Evolutionary conservation across 2,888 invertebrate genomes (phyloP).

Genomic region (Lepidocyrtinus sp.): DNA sequence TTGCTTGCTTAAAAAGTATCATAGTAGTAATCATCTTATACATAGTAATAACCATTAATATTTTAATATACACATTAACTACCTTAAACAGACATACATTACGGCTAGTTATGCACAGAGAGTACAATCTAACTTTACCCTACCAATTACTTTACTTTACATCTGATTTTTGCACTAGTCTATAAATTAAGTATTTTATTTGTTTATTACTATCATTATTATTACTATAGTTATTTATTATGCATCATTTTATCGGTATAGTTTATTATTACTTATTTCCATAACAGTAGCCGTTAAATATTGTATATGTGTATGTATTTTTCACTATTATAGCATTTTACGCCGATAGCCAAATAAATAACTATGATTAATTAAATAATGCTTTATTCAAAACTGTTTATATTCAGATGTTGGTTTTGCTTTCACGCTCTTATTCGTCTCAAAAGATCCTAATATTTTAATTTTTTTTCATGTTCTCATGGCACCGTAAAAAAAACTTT

Average conservation of each 20-base stretch:
- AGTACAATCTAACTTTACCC: neutral
- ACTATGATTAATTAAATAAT: neutral
- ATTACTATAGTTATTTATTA: neutral
- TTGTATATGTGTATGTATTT: no score
- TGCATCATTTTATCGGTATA: neutral
- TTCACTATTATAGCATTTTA: neutral
- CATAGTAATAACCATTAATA: no score
- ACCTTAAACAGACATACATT: no score
- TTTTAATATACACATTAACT: no score
- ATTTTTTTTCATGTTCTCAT: conserved; percentile 28
- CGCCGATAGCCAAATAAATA: neutral
- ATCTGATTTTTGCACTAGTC: neutral
- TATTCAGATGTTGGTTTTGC: neutral
- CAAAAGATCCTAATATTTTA: neutral
- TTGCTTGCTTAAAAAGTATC: neutral
- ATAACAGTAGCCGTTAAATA: no score
- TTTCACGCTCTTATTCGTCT: neutral
- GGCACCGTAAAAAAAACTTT: conserved; percentile 56
- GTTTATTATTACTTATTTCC: neutral
- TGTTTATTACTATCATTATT: neutral
- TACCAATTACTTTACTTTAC: neutral
- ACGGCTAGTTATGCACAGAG: neutral
- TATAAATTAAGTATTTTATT: neutral
- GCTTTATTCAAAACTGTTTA: neutral
- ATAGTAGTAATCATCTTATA: neutral